Evolutionary conservation across 2,888 invertebrate species (phyloP).

Genomic region (Corythucha ciliata): DNA sequence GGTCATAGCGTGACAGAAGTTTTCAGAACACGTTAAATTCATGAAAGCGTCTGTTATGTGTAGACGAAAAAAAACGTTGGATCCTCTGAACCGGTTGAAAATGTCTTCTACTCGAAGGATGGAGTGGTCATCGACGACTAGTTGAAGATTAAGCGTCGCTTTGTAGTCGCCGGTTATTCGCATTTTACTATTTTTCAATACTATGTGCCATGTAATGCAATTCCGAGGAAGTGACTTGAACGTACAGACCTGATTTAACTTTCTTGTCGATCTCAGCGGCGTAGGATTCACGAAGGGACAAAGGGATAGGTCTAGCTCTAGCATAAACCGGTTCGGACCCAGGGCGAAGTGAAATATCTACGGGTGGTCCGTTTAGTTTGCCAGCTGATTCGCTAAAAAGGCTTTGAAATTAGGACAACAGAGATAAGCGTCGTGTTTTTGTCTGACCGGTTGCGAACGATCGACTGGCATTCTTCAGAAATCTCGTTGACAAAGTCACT

Average conservation of each 20-base stretch:
- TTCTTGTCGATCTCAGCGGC: constrained; percentile 14
- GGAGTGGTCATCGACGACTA: constrained; percentile 15
- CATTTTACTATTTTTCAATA: constrained; percentile 22
- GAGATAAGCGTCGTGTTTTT: too few species aligned
- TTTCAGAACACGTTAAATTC: constrained; percentile 18
- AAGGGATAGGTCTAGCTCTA: constrained; percentile 11
- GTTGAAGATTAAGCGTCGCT: constrained; percentile 27
- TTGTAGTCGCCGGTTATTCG: constrained; percentile 32
- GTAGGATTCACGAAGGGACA: constrained; percentile 4
- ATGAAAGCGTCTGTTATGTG: constrained; percentile 13
- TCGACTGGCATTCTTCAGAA: too few species aligned
- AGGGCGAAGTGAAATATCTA: not conserved
- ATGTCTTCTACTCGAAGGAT: constrained; percentile 17
- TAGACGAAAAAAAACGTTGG: constrained; percentile 14
- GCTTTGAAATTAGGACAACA: not conserved
- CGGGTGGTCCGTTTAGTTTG: constrained; percentile 8
- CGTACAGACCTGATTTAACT: constrained; percentile 29
- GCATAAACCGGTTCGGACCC: constrained; percentile 3
- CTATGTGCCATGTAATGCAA: constrained; percentile 29
- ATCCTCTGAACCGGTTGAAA: constrained; percentile 11
- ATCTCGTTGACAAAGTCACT: too few species aligned
- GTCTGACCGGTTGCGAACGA: too few species aligned
- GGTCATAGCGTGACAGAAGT: constrained; percentile 21
- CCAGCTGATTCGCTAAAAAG: constrained; percentile 15
- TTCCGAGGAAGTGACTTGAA: constrained; percentile 27